These are phyloP conservation scores for Potorous gilbertii DNA, from an alignment of 2,797 vertebrate genomes.

Conservation along the genomic window DNA sequence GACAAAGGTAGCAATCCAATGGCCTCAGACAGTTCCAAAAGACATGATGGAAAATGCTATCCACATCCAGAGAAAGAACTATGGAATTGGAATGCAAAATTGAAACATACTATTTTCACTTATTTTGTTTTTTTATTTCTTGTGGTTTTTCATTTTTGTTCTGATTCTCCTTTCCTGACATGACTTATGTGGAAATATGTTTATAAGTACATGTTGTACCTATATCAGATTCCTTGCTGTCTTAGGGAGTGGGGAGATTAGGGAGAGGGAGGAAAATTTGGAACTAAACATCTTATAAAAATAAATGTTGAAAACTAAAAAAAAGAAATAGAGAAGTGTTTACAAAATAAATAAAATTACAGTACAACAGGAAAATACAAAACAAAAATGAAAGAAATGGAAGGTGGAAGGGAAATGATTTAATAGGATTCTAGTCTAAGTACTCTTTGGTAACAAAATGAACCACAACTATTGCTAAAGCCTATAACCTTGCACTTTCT, in stretches of 20 bases:
- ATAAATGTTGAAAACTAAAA: too few species aligned
- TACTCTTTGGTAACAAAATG: background rate
- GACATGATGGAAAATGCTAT: too few species aligned
- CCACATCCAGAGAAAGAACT: too few species aligned
- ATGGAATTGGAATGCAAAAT: background rate
- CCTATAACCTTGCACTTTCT: background rate
- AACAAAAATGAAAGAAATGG: background rate
- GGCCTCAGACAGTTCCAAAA: background rate
- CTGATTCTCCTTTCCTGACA: too few species aligned
- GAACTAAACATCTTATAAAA: too few species aligned
- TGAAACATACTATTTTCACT: background rate
- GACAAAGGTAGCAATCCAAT: background rate
- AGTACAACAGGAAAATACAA: background rate
- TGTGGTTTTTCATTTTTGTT: too few species aligned
- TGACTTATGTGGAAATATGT: too few species aligned
- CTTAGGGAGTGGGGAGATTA: too few species aligned
- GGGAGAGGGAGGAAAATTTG: too few species aligned
- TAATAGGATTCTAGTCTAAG: background rate
- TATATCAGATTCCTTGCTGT: too few species aligned
- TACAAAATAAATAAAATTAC: background rate
- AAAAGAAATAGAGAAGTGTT: background rate
- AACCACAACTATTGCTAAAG: background rate
- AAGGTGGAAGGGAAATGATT: background rate
- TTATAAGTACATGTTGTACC: too few species aligned
- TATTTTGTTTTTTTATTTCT: too few species aligned